These are phyloP conservation scores for Antheraea assamensis DNA, from an alignment of 2,888 invertebrate genomes.

Conservation along the genomic window DNA sequence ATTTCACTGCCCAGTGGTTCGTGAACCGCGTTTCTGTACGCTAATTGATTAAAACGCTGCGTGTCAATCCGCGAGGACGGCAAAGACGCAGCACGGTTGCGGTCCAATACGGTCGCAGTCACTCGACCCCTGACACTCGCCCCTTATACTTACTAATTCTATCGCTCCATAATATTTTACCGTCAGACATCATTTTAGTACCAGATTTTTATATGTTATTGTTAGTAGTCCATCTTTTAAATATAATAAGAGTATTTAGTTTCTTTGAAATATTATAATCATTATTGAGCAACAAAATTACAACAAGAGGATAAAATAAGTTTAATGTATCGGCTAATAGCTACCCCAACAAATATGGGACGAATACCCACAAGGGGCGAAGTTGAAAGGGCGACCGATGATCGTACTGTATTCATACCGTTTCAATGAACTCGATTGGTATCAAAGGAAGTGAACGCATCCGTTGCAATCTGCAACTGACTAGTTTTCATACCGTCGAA, in stretches of 20 bases:
- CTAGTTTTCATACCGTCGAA: background rate
- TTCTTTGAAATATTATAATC: background rate
- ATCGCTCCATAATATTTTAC: too few relatives aligned
- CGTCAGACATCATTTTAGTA: too few relatives aligned
- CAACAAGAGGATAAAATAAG: background rate
- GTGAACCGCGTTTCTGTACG: constrained; percentile 66
- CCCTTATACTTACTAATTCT: background rate
- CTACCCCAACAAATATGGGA: background rate
- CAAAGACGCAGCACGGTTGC: constrained; percentile 15
- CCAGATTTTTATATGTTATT: too few relatives aligned
- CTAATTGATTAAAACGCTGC: constrained; percentile 80
- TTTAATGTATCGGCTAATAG: background rate
- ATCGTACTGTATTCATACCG: background rate
- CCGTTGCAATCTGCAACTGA: constrained; percentile 10
- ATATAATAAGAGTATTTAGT: too few relatives aligned
- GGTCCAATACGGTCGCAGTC: constrained; percentile 10
- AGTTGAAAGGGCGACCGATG: background rate
- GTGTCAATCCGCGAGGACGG: constrained; percentile 21
- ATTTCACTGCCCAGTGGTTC: constrained; percentile 76
- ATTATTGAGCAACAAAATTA: background rate
- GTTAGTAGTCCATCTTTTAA: too few relatives aligned
- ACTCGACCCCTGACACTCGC: constrained; percentile 7
- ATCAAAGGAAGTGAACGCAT: constrained; percentile 7
- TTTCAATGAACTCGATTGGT: background rate
- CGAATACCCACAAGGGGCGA: background rate